A percentile compares a stretch with the other conserved stretches of the same genome.
Conservation (phyloP, 2,797 vertebrate species). For the Enteromius paludinosus region DNA sequence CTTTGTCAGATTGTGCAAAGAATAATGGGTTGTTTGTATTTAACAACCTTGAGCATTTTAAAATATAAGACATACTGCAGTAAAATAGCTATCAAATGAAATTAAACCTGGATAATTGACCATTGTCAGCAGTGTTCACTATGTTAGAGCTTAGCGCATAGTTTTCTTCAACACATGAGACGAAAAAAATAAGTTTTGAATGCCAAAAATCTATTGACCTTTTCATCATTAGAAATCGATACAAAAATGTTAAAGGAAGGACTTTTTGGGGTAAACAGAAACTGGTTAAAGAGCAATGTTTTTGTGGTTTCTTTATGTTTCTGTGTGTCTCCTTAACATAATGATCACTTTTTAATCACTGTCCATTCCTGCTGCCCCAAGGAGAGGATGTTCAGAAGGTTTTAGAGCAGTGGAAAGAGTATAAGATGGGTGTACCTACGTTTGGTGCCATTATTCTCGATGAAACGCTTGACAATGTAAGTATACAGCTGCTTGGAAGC, state of each 20-base stretch:
- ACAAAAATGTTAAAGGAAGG: neutral
- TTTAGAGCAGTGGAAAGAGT: conserved; percentile 98
- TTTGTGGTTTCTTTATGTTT: neutral
- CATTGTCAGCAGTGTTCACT: neutral
- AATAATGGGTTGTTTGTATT: neutral
- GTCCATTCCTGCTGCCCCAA: conserved; percentile 95
- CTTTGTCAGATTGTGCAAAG: neutral
- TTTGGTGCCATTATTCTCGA: conserved; percentile 98
- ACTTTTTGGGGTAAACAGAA: neutral
- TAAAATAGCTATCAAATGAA: neutral
- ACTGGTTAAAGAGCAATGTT: neutral
- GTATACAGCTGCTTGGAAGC: conserved; percentile 59
- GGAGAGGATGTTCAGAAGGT: conserved; percentile 97
- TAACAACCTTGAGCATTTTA: neutral
- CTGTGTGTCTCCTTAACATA: conserved; percentile 76
- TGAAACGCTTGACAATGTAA: conserved; percentile 92
- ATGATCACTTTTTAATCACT: conserved; percentile 91
- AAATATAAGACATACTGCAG: neutral
- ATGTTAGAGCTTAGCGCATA: neutral
- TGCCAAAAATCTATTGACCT: neutral
- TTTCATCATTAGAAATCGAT: neutral
- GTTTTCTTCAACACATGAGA: neutral
- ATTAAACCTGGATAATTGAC: neutral
- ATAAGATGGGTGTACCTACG: conserved; percentile 99
- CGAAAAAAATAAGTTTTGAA: neutral